Evolutionary conservation across 2,888 invertebrate species (phyloP).

Genomic region (Hirtodrosophila confusa): DNA sequence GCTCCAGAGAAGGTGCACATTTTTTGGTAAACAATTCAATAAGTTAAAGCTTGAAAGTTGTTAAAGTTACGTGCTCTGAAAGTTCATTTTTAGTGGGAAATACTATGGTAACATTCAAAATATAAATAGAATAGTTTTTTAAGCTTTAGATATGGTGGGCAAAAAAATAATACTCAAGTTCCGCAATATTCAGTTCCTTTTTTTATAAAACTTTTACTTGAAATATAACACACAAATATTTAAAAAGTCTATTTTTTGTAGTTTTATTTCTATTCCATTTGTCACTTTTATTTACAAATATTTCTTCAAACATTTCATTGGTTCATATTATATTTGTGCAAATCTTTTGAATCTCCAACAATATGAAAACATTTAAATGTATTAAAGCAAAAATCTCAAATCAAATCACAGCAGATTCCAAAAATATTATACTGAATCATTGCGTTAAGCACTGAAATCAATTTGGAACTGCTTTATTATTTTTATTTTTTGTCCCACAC

Average conservation of each 20-base stretch:
- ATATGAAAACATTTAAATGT: conserved; percentile 5
- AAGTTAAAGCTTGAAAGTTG: conserved; percentile 36
- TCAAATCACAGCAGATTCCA: not conserved
- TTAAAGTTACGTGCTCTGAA: not conserved
- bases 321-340: no score
- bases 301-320: no score
- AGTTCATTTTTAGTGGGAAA: not conserved
- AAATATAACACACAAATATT: no score
- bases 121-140: no score
- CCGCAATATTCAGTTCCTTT: no score
- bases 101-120: not conserved
- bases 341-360: no score
- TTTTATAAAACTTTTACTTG: no score
- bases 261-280: no score
- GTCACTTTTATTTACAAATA: no score
- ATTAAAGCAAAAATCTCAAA: not conserved
- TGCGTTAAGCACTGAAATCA: conserved; percentile 8
- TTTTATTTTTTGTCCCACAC: conserved; percentile 16
- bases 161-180: no score
- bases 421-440: conserved; percentile 7
- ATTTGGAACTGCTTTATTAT: conserved; percentile 8
- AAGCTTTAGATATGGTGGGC: no score
- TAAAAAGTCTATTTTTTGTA: no score
- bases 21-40: conserved; percentile 51
- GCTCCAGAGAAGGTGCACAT: conserved; percentile 2